Percentiles rank a stretch among this genome's conserved stretches.
These are phyloP conservation scores for Scrobipalpa costella DNA, from an alignment of 2,888 invertebrate species.

Conservation along the genomic window DNA sequence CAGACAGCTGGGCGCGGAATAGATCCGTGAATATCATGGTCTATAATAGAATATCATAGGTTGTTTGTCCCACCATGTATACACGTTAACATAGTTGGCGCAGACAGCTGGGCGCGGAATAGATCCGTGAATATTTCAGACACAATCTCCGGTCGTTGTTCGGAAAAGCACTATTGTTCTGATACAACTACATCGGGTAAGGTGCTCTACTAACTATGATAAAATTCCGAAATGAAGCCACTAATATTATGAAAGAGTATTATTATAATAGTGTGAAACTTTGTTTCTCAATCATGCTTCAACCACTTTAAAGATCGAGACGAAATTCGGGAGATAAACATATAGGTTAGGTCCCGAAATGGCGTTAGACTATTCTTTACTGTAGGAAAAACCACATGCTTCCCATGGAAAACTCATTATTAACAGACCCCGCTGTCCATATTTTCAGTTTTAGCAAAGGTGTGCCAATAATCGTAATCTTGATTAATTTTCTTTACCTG, in stretches of 20 bases:
- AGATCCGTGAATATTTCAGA: conserved; percentile 78
- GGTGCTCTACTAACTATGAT: conserved; percentile 56
- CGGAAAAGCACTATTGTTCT: conserved; percentile 75
- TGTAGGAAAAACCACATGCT: no score
- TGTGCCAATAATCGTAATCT: no score
- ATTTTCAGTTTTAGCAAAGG: no score
- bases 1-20: conserved; percentile 47
- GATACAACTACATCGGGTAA: conserved; percentile 36
- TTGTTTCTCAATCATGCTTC: neutral
- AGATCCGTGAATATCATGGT: neutral
- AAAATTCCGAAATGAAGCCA: neutral
- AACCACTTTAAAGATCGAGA: no score
- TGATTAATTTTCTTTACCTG: no score
- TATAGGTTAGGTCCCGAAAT: no score
- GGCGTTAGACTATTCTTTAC: no score
- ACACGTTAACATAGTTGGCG: conserved; percentile 50
- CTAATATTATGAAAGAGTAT: neutral
- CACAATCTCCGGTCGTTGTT: conserved; percentile 72
- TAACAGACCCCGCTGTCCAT: no score
- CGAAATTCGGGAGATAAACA: no score
- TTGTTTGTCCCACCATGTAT: conserved; percentile 3
- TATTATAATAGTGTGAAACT: neutral
- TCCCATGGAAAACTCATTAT: no score
- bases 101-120: conserved; percentile 74
- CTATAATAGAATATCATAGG: neutral